These are phyloP conservation scores for Oophaga sylvatica DNA, from an alignment of 2,797 vertebrate species.

Conservation along the genomic window DNA sequence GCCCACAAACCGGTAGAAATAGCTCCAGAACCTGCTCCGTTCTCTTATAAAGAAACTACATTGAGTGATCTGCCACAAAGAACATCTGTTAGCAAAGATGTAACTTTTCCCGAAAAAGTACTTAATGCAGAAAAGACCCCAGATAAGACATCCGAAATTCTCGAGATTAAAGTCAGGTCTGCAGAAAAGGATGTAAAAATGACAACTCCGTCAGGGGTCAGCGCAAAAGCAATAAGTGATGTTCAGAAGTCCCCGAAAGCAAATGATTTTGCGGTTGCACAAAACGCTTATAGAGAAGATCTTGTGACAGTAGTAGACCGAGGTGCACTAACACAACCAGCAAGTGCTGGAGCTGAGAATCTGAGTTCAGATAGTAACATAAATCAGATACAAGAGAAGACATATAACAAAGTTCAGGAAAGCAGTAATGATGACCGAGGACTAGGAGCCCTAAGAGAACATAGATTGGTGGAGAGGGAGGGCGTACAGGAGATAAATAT, in stretches of 20 bases:
- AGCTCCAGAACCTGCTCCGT: background rate
- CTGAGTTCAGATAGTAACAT: background rate
- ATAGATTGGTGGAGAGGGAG: background rate
- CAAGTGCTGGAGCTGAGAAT: background rate
- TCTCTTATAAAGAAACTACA: background rate
- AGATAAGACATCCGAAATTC: background rate
- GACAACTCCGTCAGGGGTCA: conserved; percentile 1
- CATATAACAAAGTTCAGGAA: background rate
- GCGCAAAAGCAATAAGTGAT: background rate
- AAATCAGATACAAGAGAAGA: background rate
- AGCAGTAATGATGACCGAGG: background rate
- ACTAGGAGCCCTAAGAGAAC: background rate
- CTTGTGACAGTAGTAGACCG: background rate
- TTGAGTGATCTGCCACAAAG: background rate
- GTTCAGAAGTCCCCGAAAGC: background rate
- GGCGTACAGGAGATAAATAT: conserved; percentile 7
- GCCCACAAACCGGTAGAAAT: background rate
- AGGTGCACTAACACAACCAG: background rate
- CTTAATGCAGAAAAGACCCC: background rate
- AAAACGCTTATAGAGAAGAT: background rate
- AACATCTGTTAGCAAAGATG: background rate
- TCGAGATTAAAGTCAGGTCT: background rate
- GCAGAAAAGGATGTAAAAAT: background rate
- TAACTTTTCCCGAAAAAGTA: background rate
- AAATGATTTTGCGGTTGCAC: background rate